Evolutionary conservation across 2,888 invertebrate genomes (phyloP).

Genomic region (Stenoptilia bipunctidactyla): DNA sequence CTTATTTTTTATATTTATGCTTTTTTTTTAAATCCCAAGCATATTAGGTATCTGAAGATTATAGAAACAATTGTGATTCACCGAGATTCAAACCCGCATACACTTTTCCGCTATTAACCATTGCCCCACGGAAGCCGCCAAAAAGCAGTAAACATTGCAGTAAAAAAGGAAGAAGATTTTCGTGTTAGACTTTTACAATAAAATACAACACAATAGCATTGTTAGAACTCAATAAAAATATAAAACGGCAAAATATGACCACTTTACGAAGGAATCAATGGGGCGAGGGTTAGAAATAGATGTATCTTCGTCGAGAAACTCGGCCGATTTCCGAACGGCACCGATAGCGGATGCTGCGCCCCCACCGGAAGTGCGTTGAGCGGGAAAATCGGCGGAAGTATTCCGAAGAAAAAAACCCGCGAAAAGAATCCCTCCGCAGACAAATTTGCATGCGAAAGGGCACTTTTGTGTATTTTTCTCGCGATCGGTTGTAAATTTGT

Average conservation of each 20-base stretch:
- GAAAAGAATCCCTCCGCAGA: conserved; percentile 46
- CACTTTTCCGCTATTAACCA: too few relatives aligned
- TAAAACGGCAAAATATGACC: conserved; percentile 47
- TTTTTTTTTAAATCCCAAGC: too few relatives aligned
- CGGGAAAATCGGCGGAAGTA: conserved; percentile 70
- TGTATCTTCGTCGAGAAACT: conserved; percentile 38
- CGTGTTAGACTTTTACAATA: background rate
- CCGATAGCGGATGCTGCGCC: conserved; percentile 48
- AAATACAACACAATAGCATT: conserved; percentile 18
- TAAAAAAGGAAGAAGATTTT: too few relatives aligned
- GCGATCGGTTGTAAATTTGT: conserved; percentile 64
- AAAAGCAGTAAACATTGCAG: too few relatives aligned
- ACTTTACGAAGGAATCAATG: conserved; percentile 35
- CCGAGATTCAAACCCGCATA: too few relatives aligned
- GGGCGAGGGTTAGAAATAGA: conserved; percentile 39
- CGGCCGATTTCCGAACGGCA: conserved; percentile 57
- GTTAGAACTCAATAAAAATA: conserved; percentile 47
- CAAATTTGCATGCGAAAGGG: conserved; percentile 65
- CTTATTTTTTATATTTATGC: too few relatives aligned
- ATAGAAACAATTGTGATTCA: too few relatives aligned
- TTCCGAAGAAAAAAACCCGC: conserved; percentile 46
- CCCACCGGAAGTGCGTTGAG: conserved; percentile 59
- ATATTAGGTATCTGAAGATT: too few relatives aligned
- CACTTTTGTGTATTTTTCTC: conserved; percentile 50
- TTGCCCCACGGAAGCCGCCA: too few relatives aligned